Percentiles rank a stretch among this genome's conserved stretches.
phyloP scores from a whole-genome alignment of 2,113 vertebrate genomes.

The Pungitius pungitius region DNA sequence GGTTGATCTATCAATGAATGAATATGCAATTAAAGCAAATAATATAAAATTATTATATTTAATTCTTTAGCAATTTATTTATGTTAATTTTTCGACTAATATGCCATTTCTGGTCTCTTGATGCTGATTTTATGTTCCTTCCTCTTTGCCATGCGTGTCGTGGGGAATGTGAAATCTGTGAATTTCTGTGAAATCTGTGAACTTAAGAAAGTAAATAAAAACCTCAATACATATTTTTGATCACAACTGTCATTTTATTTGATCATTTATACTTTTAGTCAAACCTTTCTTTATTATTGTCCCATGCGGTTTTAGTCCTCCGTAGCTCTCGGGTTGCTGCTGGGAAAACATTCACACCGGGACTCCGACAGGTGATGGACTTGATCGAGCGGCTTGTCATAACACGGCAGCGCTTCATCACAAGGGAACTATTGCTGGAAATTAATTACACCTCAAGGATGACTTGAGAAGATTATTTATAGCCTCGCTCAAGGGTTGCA shows the following conservation, averaged over 20 bases:
- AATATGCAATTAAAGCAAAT: neutral
- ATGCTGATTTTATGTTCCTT: neutral
- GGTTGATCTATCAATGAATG: neutral
- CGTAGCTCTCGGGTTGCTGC: constrained; percentile 57
- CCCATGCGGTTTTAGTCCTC: neutral
- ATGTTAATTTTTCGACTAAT: neutral
- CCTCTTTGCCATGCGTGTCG: neutral
- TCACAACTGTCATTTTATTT: no score
- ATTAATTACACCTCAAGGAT: constrained; percentile 75
- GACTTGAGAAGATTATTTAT: constrained; percentile 77
- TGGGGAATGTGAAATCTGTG: neutral
- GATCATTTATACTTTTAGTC: neutral
- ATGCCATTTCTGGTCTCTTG: neutral
- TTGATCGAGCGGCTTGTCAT: constrained; percentile 67
- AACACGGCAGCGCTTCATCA: constrained; percentile 50
- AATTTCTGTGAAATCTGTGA: neutral
- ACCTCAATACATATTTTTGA: no score
- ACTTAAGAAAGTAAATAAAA: no score
- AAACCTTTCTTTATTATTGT: neutral
- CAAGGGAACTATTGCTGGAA: constrained; percentile 53
- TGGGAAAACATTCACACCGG: constrained; percentile 65
- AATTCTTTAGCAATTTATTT: neutral
- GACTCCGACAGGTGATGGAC: constrained; percentile 75
- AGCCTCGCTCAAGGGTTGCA: constrained; percentile 35
- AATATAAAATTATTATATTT: neutral